Evolutionary conservation across 2,797 vertebrate genomes (phyloP), one percentile per base, ranked within the genome.

Genomic region (Trachops cirrhosus): DNA sequence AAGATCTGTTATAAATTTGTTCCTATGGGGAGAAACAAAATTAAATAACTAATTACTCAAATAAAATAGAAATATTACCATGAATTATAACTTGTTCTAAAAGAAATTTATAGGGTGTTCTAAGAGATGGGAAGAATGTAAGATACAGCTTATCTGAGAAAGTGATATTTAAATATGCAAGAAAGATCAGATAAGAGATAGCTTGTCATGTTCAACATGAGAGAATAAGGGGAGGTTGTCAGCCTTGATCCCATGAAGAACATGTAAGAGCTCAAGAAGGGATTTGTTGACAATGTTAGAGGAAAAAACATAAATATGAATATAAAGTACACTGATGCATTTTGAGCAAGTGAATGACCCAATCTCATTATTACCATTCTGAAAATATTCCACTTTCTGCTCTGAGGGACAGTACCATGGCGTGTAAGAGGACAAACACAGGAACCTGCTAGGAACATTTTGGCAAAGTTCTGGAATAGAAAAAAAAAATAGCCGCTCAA

Each of bases 41-140:
- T 86, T 93, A 94, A 84, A 74, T 71, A 74, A 75, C 24, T 73
- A 88, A 71, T 71, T 62, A 74, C 24, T 34, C 37, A 70, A 89
- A 48, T 39, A 71, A 2, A 64, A 74, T 34, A 67, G 3, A 57
- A 74, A 80, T 75, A 48, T 54, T 12, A 83, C 15, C 67, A 3
- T 64, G 3, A 87, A 54, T 77, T 89, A 5, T 82, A 62, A 77
- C 9, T 89, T 93, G 3, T 21, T 94, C 29, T 39, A 26, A 92
- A 64, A 46, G 12, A 73, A 67, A 88, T 92, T 22, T 59, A 22
- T 22, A 79, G 34, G 1, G 6, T 80, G 16, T 67, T 79, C 24
- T 46, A 50, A 83, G 46, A 92, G 29, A 82, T 14, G 8, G 26
- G 9, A 39, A 9, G 15, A 24, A 9, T 52, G 1, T 21, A 18